phyloP scores from a whole-genome alignment of 2,113 vertebrate genomes.

The Epinephelus cyanopodus region DNA sequence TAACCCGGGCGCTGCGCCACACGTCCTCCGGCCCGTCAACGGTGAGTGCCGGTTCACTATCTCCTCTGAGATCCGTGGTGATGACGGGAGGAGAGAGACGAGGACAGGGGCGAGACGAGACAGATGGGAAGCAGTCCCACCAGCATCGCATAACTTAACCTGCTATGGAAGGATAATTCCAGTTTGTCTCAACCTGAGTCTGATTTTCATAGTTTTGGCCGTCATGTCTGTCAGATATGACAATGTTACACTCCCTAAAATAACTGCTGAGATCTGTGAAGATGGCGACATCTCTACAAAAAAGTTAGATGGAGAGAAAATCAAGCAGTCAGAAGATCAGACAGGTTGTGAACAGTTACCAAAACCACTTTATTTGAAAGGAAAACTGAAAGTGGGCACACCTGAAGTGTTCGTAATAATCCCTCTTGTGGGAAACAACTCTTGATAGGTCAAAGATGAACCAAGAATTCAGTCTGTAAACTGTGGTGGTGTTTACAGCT shows the following conservation, averaged over 20 bases:
- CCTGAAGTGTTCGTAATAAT: conserved; percentile 9
- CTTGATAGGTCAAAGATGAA: not conserved
- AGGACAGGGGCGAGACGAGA: conserved; percentile 25
- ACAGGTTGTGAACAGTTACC: conserved; percentile 4
- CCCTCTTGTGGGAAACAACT: not conserved
- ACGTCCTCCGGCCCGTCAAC: conserved; percentile 59
- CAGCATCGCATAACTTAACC: conserved; percentile 21
- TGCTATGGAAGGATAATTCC: conserved; percentile 19
- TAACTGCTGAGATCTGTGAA: not conserved
- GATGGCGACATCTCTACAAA: not conserved
- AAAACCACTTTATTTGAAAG: conserved; percentile 8
- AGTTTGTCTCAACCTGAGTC: not conserved
- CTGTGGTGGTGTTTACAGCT: conserved; percentile 2
- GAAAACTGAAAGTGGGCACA: conserved; percentile 21
- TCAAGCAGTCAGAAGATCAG: not conserved
- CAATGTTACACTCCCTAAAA: not conserved
- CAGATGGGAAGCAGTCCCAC: conserved; percentile 48
- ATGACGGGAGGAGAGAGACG: conserved; percentile 26
- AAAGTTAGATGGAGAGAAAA: not conserved
- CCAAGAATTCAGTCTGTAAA: not conserved
- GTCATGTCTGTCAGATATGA: not conserved
- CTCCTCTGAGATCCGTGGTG: conserved; percentile 60
- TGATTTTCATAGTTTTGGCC: not conserved
- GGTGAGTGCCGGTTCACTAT: conserved; percentile 55
- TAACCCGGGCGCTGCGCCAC: conserved; percentile 73